Evolutionary conservation across 2,797 vertebrate genomes (phyloP).

Genomic region (Epinephelus coioides): DNA sequence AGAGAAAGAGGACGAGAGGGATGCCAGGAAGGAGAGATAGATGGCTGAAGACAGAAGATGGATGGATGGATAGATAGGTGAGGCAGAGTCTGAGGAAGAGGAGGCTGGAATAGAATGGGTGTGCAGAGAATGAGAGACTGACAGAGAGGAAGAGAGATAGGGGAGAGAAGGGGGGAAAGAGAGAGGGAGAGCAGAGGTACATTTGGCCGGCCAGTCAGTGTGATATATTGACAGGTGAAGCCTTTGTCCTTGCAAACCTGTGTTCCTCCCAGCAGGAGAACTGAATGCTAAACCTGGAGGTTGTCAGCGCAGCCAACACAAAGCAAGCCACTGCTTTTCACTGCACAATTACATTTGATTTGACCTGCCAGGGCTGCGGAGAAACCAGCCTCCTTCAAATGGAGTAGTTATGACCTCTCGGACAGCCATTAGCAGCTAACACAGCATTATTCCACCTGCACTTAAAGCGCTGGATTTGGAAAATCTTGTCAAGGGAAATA

Average conservation of each 20-base stretch:
- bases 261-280: conserved; percentile 89
- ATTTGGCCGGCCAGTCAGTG: conserved; percentile 85
- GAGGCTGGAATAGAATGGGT: conserved; percentile 70
- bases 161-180: conserved; percentile 28
- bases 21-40: conserved; percentile 69
- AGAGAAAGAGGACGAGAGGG: conserved; percentile 52
- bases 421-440: conserved; percentile 85
- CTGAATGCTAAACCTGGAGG: conserved; percentile 86
- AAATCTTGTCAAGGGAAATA: conserved; percentile 82
- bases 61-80: conserved; percentile 79
- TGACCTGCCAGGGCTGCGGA: conserved; percentile 83
- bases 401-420: conserved; percentile 88
- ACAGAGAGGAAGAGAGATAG: conserved; percentile 73
- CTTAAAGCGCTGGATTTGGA: conserved; percentile 77
- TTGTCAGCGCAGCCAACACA: conserved; percentile 85
- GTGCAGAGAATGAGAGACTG: conserved; percentile 73
- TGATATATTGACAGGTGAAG: conserved; percentile 93
- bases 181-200: conserved; percentile 71
- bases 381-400: conserved; percentile 84
- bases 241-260: conserved; percentile 89
- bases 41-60: conserved; percentile 76
- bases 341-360: conserved; percentile 88
- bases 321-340: conserved; percentile 79
- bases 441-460: conserved; percentile 81
- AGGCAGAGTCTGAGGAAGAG: conserved; percentile 65